phyloP scores from a whole-genome alignment of 2,888 invertebrate genomes.

The Hypomecis punctinalis region DNA sequence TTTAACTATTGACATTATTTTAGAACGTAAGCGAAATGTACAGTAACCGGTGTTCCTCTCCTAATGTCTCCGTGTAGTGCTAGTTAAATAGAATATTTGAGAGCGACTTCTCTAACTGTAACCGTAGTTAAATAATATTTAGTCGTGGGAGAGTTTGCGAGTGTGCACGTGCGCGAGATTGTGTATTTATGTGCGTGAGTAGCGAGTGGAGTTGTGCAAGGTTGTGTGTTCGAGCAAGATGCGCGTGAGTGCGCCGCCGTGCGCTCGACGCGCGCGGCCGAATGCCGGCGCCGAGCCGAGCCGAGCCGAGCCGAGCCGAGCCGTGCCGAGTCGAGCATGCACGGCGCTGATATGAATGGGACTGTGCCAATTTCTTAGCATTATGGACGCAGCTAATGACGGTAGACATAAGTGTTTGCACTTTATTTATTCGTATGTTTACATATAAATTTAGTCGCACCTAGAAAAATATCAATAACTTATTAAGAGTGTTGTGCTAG shows the following conservation, averaged over 20 bases:
- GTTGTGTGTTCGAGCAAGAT: conserved; percentile 43
- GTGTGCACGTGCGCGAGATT: conserved; percentile 51
- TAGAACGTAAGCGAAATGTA: conserved; percentile 75
- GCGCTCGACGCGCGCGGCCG: conserved; percentile 16
- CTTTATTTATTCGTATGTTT: conserved; percentile 85
- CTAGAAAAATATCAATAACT: conserved; percentile 85
- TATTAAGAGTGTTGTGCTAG: conserved; percentile 86
- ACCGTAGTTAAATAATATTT: conserved; percentile 67
- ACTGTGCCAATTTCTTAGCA: conserved; percentile 83
- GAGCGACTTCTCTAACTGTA: conserved; percentile 69
- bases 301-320: conserved; percentile 31
- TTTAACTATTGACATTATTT: conserved; percentile 67
- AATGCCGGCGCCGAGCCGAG: neutral
- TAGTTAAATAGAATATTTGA: conserved; percentile 72
- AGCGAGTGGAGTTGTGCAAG: conserved; percentile 41
- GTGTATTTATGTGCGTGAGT: conserved; percentile 43
- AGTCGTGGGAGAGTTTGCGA: conserved; percentile 62
- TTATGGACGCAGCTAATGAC: conserved; percentile 78
- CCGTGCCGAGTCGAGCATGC: conserved; percentile 38
- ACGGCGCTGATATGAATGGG: conserved; percentile 70
- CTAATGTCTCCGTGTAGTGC: conserved; percentile 79
- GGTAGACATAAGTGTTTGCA: conserved; percentile 86
- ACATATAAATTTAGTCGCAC: conserved; percentile 84
- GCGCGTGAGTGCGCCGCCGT: conserved; percentile 41
- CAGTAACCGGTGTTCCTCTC: conserved; percentile 84